A percentile compares a stretch with the other conserved stretches of the same genome.
phyloP scores from a whole-genome alignment of 2,888 invertebrate species.

The Drosophila tripunctata region DNA sequence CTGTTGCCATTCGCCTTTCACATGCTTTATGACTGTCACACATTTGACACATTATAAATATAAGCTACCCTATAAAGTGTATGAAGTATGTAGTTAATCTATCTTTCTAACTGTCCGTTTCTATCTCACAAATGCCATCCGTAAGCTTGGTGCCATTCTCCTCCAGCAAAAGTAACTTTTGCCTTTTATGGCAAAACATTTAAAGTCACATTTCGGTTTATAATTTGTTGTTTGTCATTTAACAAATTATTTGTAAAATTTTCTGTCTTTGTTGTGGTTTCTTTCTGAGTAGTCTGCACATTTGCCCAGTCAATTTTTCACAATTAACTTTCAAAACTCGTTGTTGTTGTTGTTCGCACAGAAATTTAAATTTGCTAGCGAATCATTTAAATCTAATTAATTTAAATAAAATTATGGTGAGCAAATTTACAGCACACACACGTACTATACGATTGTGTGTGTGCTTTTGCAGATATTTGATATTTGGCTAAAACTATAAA shows the following conservation, averaged over 20 bases:
- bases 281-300: conserved; percentile 41
- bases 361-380: conserved; percentile 42
- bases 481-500: conserved; percentile 54
- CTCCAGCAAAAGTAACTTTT: conserved; percentile 18
- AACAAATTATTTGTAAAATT: conserved; percentile 63
- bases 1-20: conserved; percentile 44
- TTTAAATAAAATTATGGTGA: conserved; percentile 52
- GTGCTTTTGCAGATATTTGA: conserved; percentile 20
- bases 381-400: conserved; percentile 61
- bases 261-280: conserved; percentile 8
- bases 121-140: conserved; percentile 22
- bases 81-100: conserved; percentile 14
- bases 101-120: conserved; percentile 24
- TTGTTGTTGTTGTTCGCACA: conserved; percentile 24
- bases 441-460: not conserved
- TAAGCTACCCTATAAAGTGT: conserved; percentile 25
- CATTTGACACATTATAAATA: conserved; percentile 40
- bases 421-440: conserved; percentile 30
- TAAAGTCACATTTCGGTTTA: conserved; percentile 31
- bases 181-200: conserved; percentile 42
- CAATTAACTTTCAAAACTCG: conserved; percentile 64
- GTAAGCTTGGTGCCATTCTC: conserved; percentile 35
- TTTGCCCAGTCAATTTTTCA: conserved; percentile 70
- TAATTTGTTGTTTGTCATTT: conserved; percentile 39
- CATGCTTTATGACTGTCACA: conserved; percentile 43